Percentiles rank a stretch among this genome's conserved stretches.
Evolutionary conservation across 2,113 vertebrate genomes (phyloP).

Genomic region (Callipepla californica): DNA sequence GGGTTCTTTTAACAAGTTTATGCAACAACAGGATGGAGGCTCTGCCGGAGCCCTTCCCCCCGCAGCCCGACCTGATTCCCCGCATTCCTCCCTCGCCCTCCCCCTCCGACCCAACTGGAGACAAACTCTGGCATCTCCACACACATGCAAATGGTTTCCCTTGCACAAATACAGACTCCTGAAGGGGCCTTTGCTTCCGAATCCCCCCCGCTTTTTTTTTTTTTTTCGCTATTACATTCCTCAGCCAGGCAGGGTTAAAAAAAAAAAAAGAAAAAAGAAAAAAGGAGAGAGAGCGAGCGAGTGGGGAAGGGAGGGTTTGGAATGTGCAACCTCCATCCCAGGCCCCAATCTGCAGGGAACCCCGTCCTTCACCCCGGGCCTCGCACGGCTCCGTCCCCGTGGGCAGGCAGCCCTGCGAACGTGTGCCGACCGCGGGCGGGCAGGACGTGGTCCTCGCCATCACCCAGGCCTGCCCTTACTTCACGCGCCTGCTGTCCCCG

Average conservation of each 20-base stretch:
- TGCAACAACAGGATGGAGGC: constrained; percentile 78
- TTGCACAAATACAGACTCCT: constrained; percentile 73
- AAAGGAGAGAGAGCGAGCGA: not conserved
- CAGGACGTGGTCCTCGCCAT: not conserved
- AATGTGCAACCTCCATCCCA: constrained; percentile 64
- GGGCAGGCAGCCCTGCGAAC: not conserved
- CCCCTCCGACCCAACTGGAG: constrained; percentile 75
- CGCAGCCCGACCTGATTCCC: constrained; percentile 84
- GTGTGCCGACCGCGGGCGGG: not conserved
- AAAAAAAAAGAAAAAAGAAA: not conserved
- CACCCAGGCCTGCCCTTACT: not conserved
- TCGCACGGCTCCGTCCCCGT: not conserved
- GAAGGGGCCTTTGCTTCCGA: constrained; percentile 74
- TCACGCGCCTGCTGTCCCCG: not conserved
- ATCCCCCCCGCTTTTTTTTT: not conserved
- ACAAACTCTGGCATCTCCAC: constrained; percentile 84
- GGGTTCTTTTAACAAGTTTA: constrained; percentile 80
- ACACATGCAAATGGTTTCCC: constrained; percentile 76
- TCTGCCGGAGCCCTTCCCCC: constrained; percentile 77
- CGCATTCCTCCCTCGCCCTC: constrained; percentile 87
- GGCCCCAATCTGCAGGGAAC: constrained; percentile 28
- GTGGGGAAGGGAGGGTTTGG: constrained; percentile 58
- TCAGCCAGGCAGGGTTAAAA: constrained; percentile 23
- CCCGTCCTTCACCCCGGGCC: not conserved
- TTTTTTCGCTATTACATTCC: constrained; percentile 13